phyloP scores from a whole-genome alignment of 2,888 invertebrate species.

The Zygothrica quintamaculata region DNA sequence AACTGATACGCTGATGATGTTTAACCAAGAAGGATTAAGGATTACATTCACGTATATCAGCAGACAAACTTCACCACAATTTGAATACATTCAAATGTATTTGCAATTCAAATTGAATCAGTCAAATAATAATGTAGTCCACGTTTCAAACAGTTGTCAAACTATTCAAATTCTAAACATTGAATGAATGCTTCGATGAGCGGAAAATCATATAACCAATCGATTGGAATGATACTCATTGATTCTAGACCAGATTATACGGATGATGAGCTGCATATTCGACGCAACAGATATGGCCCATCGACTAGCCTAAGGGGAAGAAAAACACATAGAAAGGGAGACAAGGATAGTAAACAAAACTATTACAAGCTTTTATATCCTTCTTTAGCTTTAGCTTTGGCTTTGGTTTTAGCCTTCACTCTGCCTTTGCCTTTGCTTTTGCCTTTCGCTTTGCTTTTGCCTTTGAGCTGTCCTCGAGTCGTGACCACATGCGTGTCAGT shows the following conservation, averaged over 20 bases:
- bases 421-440: too few relatives aligned
- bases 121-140: slow-evolving; percentile 15
- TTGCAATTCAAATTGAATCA: slow-evolving; percentile 45
- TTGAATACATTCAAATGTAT: slow-evolving; percentile 27
- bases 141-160: slow-evolving; percentile 19
- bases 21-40: slow-evolving; percentile 53
- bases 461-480: slow-evolving; percentile 30
- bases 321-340: background rate
- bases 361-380: slow-evolving; percentile 49
- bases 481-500: slow-evolving; percentile 16
- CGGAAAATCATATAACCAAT: slow-evolving; percentile 45
- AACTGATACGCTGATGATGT: too few relatives aligned
- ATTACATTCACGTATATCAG: slow-evolving; percentile 44
- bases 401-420: too few relatives aligned
- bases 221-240: slow-evolving; percentile 63
- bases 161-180: slow-evolving; percentile 27
- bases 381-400: too few relatives aligned
- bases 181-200: slow-evolving; percentile 34
- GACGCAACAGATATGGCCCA: too few relatives aligned
- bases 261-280: slow-evolving; percentile 11
- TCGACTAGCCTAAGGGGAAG: too few relatives aligned
- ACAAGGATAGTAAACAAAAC: slow-evolving; percentile 47
- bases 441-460: too few relatives aligned
- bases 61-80: slow-evolving; percentile 1
- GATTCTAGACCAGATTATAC: slow-evolving; percentile 27